Evolutionary conservation across 2,888 invertebrate species (phyloP), one percentile per base, ranked within the genome.

Genomic region (Allophyes oxyacanthae): DNA sequence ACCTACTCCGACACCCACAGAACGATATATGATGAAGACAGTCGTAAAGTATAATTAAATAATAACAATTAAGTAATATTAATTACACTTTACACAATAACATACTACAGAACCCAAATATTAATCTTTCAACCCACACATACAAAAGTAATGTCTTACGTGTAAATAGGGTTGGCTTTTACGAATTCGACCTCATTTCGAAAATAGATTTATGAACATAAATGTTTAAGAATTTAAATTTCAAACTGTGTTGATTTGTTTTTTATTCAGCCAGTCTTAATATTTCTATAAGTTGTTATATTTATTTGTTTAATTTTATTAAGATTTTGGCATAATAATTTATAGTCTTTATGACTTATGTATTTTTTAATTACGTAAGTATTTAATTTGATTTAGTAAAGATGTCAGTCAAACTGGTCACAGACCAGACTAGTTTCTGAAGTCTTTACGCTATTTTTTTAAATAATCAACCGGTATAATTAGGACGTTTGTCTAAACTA

Each of bases 81-180:
- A 20, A 28, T 37, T 56, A 37, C 9, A 25, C 25, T 36, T 32
- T 11, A 37, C 20, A 40, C 30, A 15, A 41, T 32, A 15, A 41
- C 26, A 25, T 8, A 41, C 38, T 13, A 42, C 73, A 30, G 72
- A 71, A 70, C 63, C 66, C 45, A 40, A 20, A 14, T 33, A 45
- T 43, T 53, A 66, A 54, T 71, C 33, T 34, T 37, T 55, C n/a
- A n/a, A 58, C 71, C 43, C 63, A 74, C 66, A 53, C 60, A 53
- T n/a, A 7, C 30, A 2, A 41, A 43, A 48, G 15, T 70, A 44
- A 64, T 54, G 33, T 49, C 41, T 68, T 25, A 34, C 25, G 10
- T 26, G 37, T 51, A 45, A 55, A 57, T 45, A 68, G 69, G 72
- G 72, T 25, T 74, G 69, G 57, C 76, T 58, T 72, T 71, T 71